Evolutionary conservation across 2,888 invertebrate species (phyloP), one percentile per base, ranked within the genome.

Genomic region (Phlogophora meticulosa): DNA sequence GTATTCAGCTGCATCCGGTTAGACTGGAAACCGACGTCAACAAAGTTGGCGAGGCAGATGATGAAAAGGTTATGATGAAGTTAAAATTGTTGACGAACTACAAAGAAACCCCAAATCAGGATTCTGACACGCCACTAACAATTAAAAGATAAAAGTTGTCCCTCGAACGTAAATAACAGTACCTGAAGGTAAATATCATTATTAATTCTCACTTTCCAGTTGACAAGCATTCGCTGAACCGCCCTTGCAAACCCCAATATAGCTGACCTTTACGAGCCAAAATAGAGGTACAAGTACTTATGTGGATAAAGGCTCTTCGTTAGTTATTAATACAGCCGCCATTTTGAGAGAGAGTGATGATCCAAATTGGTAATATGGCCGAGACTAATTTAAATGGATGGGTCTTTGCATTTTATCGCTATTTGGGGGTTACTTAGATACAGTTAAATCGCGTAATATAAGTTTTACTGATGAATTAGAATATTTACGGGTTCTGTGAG

Each of bases 221-320:
- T 63, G 48, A 55, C 58, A 59, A 45, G 42, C 43, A 66, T 66
- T 60, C 28, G 9, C 28, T 32, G 49, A 52, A 20, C 22, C 32
- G 48, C 15, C 45, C 67, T 59, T 62, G 61, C 28, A 52, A 42
- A 5, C 13, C 28, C 24, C n/a, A 53, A 56, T 59, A 78, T 73
- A 73, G 32, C 40, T 59, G 67, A 78, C 76, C 73, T 78, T 76
- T 45, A 57, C 53, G 56, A 36, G 43, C 38, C 11, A 49, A 78
- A 78, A 68, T 51, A 76, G 56, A 60, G 38, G 38, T 49, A 11
- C n/a, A n/a, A n/a, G n/a, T n/a, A n/a, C n/a, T n/a, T 22, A 34
- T 49, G 22, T 53, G 34, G 32, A 51, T 49, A 45, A 40, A 34
- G 15, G 9, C 36, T 53, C 40, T 49, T 63, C 17, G 51, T 57